Evolutionary conservation across 2,113 vertebrate species (phyloP), one percentile per base, ranked within the genome.

Genomic region (Dasypus novemcinctus): DNA sequence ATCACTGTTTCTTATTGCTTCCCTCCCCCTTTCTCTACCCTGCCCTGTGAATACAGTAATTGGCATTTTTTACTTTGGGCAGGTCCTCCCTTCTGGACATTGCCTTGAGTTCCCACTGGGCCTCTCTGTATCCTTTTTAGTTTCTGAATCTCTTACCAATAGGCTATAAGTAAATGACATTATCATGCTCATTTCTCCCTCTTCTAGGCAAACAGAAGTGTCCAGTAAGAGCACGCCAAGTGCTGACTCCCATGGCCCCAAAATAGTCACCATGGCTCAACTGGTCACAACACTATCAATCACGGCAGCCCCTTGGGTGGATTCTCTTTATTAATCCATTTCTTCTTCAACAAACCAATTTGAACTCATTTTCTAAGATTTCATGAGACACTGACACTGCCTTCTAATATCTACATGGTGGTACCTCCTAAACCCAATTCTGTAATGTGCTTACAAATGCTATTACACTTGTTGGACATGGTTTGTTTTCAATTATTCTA

Each of bases 401-500:
- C 71, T 93, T 38, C 94, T 96, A 71, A 33, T 46, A 90, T 54
- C 41, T 54, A 43, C 72, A 15, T 5, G n/a, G 84, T 21, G 41
- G 29, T 78, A 72, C 64, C 82, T 93, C 33, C 88, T 41, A 80
- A 64, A 61, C 75, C 61, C 93, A 74, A 80, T 25, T 57, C 87
- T 72, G 64, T 63, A 81, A 63, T 27, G 54, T 33, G 83, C 86
- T 76, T 92, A 64, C 83, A 96, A 96, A 95, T 52, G 89, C 61
- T 91, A 57, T 87, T 84, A 87, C 17, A 86, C 72, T 61, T 95
- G 89, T 97, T 10, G 2, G 66, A 76, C 80, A 64, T 14, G 61
- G 89, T 83, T 93, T 93, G 66, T 93, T 95, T 93, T 76, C 91
- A 92, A 81, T 74, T 88, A 95, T 43, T 90, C 66, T 61, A 33